A percentile compares a stretch with the other conserved stretches of the same genome.
Evolutionary conservation across 2,113 vertebrate genomes (phyloP).

Genomic region (Scophthalmus maximus): DNA sequence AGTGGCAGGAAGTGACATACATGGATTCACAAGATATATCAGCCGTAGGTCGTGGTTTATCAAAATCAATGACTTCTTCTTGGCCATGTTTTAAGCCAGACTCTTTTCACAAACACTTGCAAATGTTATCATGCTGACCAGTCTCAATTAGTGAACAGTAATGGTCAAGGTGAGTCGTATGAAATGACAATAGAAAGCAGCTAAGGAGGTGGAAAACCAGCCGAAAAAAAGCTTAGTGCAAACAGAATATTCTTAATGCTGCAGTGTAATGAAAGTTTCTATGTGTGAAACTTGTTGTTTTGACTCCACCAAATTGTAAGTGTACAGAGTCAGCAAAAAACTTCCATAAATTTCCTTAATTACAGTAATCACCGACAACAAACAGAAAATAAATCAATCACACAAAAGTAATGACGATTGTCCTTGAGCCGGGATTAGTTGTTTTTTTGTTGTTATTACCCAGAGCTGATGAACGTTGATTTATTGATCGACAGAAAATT

Average conservation of each 20-base stretch:
- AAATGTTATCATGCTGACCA: background rate
- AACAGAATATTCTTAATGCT: background rate
- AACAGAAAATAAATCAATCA: too few species aligned
- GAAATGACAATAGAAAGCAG: background rate
- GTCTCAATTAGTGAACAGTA: background rate
- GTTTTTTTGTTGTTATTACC: background rate
- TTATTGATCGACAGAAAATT: too few species aligned
- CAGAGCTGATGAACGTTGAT: background rate
- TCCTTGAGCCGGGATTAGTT: too few species aligned
- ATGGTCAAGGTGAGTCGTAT: background rate
- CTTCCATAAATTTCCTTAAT: too few species aligned
- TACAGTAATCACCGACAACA: too few species aligned
- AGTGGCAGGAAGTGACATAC: slow-evolving; percentile 22
- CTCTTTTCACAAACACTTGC: background rate
- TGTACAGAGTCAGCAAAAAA: too few species aligned
- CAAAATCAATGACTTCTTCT: slow-evolving; percentile 23
- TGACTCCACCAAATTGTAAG: too few species aligned
- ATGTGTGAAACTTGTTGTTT: too few species aligned
- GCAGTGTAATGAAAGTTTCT: too few species aligned
- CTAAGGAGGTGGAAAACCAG: background rate
- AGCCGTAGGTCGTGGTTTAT: background rate
- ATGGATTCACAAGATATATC: background rate
- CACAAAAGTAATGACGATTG: too few species aligned
- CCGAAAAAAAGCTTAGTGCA: too few species aligned
- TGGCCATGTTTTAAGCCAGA: background rate